phyloP scores from a whole-genome alignment of 2,113 vertebrate genomes.

The Gobio gobio region DNA sequence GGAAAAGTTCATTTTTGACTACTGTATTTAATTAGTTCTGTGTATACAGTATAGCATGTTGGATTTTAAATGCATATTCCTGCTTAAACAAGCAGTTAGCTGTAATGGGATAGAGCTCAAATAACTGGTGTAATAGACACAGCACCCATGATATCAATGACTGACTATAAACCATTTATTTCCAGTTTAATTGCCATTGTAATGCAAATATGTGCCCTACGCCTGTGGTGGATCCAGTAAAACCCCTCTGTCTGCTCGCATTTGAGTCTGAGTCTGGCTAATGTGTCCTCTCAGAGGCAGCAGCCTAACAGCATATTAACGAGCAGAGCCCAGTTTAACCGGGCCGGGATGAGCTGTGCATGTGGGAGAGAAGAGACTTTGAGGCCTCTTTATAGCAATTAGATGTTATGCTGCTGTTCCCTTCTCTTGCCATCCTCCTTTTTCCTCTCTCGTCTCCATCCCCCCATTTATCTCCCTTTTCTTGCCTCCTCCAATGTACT shows the following conservation, averaged over 20 bases:
- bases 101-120: not conserved
- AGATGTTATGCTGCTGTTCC: slow-evolving; percentile 19
- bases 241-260: not conserved
- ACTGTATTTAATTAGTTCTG: not conserved
- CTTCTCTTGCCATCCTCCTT: not conserved
- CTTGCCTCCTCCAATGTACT: slow-evolving; percentile 6
- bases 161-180: slow-evolving; percentile 29
- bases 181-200: slow-evolving; percentile 30
- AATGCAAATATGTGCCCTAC: slow-evolving; percentile 25
- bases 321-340: slow-evolving; percentile 26
- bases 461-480: not conserved
- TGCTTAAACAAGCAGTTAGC: not conserved
- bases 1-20: not conserved
- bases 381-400: slow-evolving; percentile 46
- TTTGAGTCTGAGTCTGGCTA: slow-evolving; percentile 25
- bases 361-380: slow-evolving; percentile 30
- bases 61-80: not conserved
- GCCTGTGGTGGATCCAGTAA: not conserved
- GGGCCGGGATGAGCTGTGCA: slow-evolving; percentile 20
- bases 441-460: slow-evolving; percentile 4
- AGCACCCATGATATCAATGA: not conserved
- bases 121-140: not conserved
- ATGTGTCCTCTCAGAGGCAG: slow-evolving; percentile 26
- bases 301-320: slow-evolving; percentile 16
- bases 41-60: not conserved